Evolutionary conservation across 2,113 vertebrate species (phyloP).

Genomic region (Eudyptes chrysolophus): DNA sequence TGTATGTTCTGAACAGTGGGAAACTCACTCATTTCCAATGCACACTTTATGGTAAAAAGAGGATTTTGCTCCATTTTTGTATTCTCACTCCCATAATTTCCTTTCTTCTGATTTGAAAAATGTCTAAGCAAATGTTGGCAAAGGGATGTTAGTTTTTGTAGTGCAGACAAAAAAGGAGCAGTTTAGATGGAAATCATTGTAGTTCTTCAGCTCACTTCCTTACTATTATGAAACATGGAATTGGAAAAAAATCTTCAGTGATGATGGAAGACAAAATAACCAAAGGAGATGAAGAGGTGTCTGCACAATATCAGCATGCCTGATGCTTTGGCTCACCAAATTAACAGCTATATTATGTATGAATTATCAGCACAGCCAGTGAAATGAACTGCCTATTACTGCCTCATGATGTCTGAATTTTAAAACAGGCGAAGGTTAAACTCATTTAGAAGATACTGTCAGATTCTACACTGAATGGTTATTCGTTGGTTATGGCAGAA

Average conservation of each 20-base stretch:
- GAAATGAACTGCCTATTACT: neutral
- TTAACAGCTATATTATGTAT: neutral
- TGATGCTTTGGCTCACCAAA: neutral
- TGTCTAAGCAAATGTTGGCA: conserved; percentile 45
- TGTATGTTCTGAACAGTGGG: conserved; percentile 47
- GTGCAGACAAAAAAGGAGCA: conserved; percentile 20
- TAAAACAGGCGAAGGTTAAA: neutral
- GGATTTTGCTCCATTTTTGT: conserved; percentile 55
- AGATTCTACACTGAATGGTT: neutral
- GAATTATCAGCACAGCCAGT: neutral
- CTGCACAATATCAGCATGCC: neutral
- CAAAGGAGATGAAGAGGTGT: neutral
- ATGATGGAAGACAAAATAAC: conserved; percentile 1
- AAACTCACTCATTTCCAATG: conserved; percentile 13
- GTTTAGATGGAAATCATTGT: conserved; percentile 39
- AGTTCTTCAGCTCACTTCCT: conserved; percentile 41
- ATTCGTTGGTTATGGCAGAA: neutral
- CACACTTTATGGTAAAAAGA: conserved; percentile 36
- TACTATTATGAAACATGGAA: conserved; percentile 10
- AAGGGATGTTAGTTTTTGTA: conserved; percentile 24
- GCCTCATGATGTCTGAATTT: neutral
- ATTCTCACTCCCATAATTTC: conserved; percentile 37
- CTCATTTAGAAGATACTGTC: neutral
- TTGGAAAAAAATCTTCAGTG: neutral
- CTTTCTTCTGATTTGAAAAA: conserved; percentile 60